These are phyloP conservation scores for Blastobasis adustella DNA, from an alignment of 2,888 invertebrate genomes.

Conservation along the genomic window DNA sequence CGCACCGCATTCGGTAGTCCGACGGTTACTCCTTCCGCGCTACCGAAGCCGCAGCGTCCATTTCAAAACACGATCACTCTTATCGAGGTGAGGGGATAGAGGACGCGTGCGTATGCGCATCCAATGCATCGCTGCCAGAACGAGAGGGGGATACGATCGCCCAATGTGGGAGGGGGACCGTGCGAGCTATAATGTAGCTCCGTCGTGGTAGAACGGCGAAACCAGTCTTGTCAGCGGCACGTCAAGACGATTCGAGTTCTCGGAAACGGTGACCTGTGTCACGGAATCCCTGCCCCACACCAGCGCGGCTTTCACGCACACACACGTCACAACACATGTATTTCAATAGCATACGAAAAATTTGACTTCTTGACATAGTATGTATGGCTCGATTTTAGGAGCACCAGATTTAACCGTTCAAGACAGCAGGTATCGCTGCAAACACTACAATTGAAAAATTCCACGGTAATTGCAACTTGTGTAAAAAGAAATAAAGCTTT, in stretches of 20 bases:
- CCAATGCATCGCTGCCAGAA: constrained; percentile 46
- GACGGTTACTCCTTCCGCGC: constrained; percentile 21
- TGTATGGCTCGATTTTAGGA: constrained; percentile 16
- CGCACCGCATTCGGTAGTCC: constrained; percentile 37
- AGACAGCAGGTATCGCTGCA: too few species aligned
- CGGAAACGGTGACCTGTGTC: constrained; percentile 73
- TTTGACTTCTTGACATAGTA: constrained; percentile 37
- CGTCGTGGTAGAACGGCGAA: constrained; percentile 60
- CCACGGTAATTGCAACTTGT: too few species aligned
- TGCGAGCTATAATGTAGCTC: constrained; percentile 54
- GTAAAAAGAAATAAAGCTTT: too few species aligned
- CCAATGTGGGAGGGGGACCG: constrained; percentile 39
- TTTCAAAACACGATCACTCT: constrained; percentile 63
- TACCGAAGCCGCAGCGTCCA: constrained; percentile 59
- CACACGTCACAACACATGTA: constrained; percentile 12
- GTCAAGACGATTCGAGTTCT: constrained; percentile 72
- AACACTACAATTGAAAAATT: too few species aligned
- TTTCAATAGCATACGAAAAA: constrained; percentile 11
- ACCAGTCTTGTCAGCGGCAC: constrained; percentile 74
- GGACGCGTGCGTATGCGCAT: constrained; percentile 67
- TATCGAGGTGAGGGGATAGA: constrained; percentile 62
- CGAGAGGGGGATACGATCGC: constrained; percentile 24
- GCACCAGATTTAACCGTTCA: too few species aligned
- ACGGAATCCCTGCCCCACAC: constrained; percentile 70
- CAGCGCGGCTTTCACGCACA: constrained; percentile 29